phyloP scores from a whole-genome alignment of 92 coral and sea anemone species.

The Metridium senile region DNA sequence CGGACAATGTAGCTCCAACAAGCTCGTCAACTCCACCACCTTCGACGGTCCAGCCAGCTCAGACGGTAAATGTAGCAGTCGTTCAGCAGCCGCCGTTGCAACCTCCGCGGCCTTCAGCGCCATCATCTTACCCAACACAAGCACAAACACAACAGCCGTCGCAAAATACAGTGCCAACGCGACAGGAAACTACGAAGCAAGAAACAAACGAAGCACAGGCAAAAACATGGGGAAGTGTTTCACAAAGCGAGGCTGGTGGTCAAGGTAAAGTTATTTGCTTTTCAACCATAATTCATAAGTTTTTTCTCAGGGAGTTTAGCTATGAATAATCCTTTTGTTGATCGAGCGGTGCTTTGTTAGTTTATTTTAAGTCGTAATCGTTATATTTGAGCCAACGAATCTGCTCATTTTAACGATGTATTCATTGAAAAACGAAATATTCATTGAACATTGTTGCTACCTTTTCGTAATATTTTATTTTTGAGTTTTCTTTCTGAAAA shows the following conservation, averaged over 20 bases:
- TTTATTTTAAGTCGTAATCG: background rate
- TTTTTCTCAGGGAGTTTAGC: background rate
- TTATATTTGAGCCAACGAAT: background rate
- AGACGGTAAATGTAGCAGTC: slow-evolving; percentile 63
- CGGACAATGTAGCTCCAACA: slow-evolving; percentile 53
- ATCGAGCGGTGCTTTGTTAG: slow-evolving; percentile 1
- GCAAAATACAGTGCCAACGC: slow-evolving; percentile 83
- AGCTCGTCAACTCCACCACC: slow-evolving; percentile 65
- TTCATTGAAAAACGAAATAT: background rate
- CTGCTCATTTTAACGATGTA: background rate
- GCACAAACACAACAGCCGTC: slow-evolving; percentile 76
- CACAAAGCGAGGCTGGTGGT: slow-evolving; percentile 99
- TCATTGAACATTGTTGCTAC: background rate
- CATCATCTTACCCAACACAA: slow-evolving; percentile 83
- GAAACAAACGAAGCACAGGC: slow-evolving; percentile 77
- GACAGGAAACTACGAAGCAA: slow-evolving; percentile 65
- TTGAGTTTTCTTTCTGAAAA: background rate
- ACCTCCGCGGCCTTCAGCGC: slow-evolving; percentile 93
- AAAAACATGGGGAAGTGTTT: slow-evolving; percentile 99
- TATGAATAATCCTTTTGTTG: background rate
- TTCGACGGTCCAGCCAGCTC: slow-evolving; percentile 19
- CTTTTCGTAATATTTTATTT: no score
- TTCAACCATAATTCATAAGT: background rate
- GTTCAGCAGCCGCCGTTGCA: slow-evolving; percentile 95
- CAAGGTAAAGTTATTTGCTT: slow-evolving; percentile 67